phyloP scores from a whole-genome alignment of 2,113 vertebrate genomes.

The Felis chaus region DNA sequence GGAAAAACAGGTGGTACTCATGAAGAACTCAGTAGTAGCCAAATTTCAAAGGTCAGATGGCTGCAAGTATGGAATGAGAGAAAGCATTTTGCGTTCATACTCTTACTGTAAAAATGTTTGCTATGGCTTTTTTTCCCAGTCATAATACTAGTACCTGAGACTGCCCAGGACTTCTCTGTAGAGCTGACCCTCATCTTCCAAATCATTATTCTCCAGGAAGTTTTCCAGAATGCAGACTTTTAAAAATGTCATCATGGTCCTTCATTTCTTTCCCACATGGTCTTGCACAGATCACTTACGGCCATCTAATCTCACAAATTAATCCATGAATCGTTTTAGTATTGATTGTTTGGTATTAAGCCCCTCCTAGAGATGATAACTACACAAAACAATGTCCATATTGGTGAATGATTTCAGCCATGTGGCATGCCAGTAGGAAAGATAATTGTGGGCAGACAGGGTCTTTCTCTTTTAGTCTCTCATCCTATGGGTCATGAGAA shows the following conservation, averaged over 20 bases:
- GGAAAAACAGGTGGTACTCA: conserved; percentile 68
- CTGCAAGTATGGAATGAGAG: conserved; percentile 33
- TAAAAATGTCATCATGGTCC: neutral
- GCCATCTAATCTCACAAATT: conserved; percentile 1
- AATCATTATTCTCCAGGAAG: neutral
- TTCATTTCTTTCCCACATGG: neutral
- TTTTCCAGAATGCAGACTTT: conserved; percentile 3
- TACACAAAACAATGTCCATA: conserved; percentile 24
- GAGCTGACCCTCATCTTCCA: neutral
- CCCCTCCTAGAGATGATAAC: neutral
- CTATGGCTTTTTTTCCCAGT: neutral
- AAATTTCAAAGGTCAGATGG: conserved; percentile 75
- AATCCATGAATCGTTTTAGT: neutral
- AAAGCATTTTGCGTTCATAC: conserved; percentile 36
- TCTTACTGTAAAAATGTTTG: conserved; percentile 47
- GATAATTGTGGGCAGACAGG: neutral
- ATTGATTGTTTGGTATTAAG: neutral
- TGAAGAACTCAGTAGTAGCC: conserved; percentile 58
- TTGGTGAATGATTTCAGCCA: neutral
- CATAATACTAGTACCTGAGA: neutral
- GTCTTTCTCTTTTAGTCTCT: neutral
- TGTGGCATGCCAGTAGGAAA: neutral
- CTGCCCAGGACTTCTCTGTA: neutral
- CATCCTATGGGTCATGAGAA: neutral
- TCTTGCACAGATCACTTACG: conserved; percentile 17